Evolutionary conservation across 2,888 invertebrate genomes (phyloP), one percentile per base, ranked within the genome.

Genomic region (Steinernema hermaphroditum): DNA sequence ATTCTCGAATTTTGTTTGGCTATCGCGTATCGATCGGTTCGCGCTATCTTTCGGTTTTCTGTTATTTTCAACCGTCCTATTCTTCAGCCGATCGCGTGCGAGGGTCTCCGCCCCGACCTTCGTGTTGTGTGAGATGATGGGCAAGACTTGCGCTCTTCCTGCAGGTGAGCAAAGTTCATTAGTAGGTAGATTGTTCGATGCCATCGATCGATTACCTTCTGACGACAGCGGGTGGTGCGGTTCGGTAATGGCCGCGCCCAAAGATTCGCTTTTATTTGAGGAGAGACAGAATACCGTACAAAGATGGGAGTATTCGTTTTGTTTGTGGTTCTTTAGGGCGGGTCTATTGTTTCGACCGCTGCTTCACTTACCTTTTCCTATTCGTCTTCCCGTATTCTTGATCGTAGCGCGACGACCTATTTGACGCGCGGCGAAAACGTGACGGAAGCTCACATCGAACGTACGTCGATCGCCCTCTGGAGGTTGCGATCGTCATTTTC

Each of bases 261-360:
- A 54, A 54, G 54, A 54, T 54, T 54, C 54, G 54, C 54, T 54
- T 54, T 54, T 54, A 54, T 54, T 54, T 54, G 54, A 54, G 54
- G 54, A 27, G 54, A 54, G 24, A 54, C 54, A 54, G 54, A 54
- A 54, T 54, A 54, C 54, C 54, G 54, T 54, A 54, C 54, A 24
- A 54, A 54, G 54, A 54, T 22, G 19, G 27, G 54, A 24, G 54
- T 6, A 16, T 4, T 6, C 46, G 46, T 16, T 46, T 46, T 46
- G 54, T 54, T 27, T 54, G 24, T 27, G 19, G 6, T 54, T 54
- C 54, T 46, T 19, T n/a, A 54, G 8, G 54, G 54, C 54, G 54
- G 27, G 54, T 9, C 6, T 27, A 54, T 54, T 54, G 54, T 54
- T 54, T 54, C 27, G 27, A 46, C 46, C 46, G 46, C n/a, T 46